Conservation (phyloP, 2,113 vertebrate species). For the Pedetes capensis region DNA sequence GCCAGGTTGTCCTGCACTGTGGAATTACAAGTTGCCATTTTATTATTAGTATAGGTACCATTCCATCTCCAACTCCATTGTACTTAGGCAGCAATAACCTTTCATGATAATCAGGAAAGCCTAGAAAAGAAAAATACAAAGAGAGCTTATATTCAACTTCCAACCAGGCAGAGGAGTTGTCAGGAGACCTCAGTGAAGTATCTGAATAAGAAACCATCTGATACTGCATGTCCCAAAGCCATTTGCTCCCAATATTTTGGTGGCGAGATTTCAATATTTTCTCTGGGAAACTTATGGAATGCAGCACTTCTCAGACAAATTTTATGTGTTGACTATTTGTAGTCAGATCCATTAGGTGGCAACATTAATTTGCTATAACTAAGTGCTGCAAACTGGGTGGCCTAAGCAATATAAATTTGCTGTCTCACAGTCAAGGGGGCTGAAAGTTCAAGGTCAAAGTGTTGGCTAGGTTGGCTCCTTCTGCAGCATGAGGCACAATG, state of each 20-base stretch:
- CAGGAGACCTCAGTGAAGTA: rapidly evolving
- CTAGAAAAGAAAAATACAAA: not conserved
- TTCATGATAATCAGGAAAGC: not conserved
- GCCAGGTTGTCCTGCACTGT: not conserved
- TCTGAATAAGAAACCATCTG: not conserved
- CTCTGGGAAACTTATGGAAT: not conserved
- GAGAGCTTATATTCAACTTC: not conserved
- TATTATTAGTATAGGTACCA: not conserved
- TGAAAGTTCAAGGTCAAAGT: not conserved
- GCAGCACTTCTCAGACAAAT: not conserved
- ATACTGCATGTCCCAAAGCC: rapidly evolving
- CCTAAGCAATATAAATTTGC: no score
- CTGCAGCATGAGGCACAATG: not conserved
- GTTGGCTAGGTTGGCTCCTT: no score
- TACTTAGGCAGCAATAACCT: no score
- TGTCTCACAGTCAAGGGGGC: not conserved
- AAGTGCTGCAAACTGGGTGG: rapidly evolving
- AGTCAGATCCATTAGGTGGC: no score
- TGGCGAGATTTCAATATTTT: not conserved
- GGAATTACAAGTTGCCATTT: not conserved
- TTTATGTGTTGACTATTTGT: not conserved
- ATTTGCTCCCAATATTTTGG: no score
- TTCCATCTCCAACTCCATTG: not conserved
- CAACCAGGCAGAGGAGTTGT: not conserved
- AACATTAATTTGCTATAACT: not conserved